phyloP scores from a whole-genome alignment of 1,140 invertebrate genomes.

The Neodiprion lecontei region DNA sequence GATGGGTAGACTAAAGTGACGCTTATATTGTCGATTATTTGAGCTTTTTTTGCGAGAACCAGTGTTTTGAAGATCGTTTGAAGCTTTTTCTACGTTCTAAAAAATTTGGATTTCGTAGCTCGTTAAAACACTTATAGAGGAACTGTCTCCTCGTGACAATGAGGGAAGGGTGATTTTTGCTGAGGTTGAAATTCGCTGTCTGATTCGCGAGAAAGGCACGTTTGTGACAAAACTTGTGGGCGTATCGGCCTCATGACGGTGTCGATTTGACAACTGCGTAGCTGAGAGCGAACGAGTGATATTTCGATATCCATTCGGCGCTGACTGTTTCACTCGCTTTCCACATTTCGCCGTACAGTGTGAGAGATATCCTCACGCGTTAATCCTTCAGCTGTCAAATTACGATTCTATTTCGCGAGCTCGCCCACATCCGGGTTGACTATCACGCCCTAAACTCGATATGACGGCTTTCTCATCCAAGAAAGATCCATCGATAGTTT shows the following conservation, averaged over 20 bases:
- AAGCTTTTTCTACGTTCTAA: no score
- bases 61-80: no score
- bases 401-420: background rate
- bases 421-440: background rate
- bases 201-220: background rate
- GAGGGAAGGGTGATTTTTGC: no score
- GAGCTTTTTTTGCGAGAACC: no score
- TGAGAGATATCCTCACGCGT: background rate
- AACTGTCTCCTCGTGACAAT: no score
- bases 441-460: background rate
- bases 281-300: background rate
- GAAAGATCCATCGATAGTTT: background rate
- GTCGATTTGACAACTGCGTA: no score
- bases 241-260: background rate
- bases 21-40: no score
- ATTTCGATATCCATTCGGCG: background rate
- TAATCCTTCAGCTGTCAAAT: conserved; percentile 7
- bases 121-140: no score
- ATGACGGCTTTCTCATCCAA: background rate
- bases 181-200: no score
- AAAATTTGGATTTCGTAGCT: no score
- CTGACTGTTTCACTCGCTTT: background rate
- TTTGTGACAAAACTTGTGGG: background rate
- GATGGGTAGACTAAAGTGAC: no score
- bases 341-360: background rate